phyloP scores from a whole-genome alignment of 2,113 vertebrate genomes.

The Columbina picui region DNA sequence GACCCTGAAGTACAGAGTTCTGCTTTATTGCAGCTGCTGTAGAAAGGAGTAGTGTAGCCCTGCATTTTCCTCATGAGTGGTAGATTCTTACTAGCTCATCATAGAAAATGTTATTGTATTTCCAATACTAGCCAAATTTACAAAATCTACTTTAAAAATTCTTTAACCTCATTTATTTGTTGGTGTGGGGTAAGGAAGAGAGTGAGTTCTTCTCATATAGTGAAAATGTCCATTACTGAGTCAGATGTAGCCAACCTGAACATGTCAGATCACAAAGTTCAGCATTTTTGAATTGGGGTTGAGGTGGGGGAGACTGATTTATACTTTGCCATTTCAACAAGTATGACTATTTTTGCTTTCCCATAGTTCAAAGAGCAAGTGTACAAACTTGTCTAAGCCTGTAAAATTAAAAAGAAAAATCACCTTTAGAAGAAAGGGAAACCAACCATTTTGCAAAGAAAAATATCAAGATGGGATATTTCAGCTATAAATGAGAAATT shows the following conservation, averaged over 20 bases:
- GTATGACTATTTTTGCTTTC: background rate
- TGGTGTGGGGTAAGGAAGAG: background rate
- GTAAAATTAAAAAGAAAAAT: conserved; percentile 32
- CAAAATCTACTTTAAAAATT: background rate
- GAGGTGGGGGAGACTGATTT: background rate
- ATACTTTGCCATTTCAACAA: conserved; percentile 18
- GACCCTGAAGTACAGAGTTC: background rate
- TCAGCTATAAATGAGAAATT: background rate
- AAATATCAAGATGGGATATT: background rate
- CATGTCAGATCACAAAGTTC: conserved; percentile 41
- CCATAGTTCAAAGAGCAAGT: conserved; percentile 3
- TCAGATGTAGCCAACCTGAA: background rate
- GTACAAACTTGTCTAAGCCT: conserved; percentile 9
- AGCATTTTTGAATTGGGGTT: conserved; percentile 3
- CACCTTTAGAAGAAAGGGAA: background rate
- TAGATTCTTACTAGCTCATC: background rate
- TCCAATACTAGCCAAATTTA: background rate
- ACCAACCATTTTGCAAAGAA: background rate
- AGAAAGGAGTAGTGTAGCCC: background rate
- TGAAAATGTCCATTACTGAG: background rate
- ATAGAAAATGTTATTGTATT: background rate
- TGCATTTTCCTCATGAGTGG: background rate
- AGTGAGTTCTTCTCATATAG: background rate
- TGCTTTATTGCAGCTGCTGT: background rate
- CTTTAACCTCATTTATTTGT: background rate